Evolutionary conservation across 2,113 vertebrate genomes (phyloP).

Genomic region (Euleptes europaea): DNA sequence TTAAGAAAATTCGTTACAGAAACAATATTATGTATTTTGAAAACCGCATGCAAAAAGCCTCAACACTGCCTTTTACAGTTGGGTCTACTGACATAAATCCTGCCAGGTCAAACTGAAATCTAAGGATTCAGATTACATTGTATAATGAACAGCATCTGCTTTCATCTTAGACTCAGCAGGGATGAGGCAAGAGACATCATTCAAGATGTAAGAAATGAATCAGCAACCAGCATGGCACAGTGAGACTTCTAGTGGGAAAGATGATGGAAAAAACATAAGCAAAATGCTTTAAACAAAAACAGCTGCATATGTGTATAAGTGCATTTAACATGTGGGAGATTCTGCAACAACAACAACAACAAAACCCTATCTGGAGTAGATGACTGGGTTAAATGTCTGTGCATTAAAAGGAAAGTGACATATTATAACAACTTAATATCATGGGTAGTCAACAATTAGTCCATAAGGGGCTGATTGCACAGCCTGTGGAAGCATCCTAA

Average conservation of each 20-base stretch:
- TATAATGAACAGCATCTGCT: slow-evolving; percentile 70
- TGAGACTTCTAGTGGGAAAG: slow-evolving; percentile 35
- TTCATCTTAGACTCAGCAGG: slow-evolving; percentile 65
- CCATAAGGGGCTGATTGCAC: background rate
- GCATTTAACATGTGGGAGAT: slow-evolving; percentile 3
- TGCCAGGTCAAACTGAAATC: slow-evolving; percentile 70
- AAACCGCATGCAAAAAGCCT: slow-evolving; percentile 29
- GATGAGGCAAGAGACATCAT: slow-evolving; percentile 60
- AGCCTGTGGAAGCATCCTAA: background rate
- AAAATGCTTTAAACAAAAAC: slow-evolving; percentile 34
- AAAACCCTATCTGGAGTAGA: background rate
- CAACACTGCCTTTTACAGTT: background rate
- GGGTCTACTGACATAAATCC: slow-evolving; percentile 59
- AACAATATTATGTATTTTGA: slow-evolving; percentile 21
- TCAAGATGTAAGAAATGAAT: slow-evolving; percentile 56
- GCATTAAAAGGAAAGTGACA: background rate
- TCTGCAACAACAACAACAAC: background rate
- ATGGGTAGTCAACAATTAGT: background rate
- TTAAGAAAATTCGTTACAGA: slow-evolving; percentile 41
- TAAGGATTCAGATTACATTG: slow-evolving; percentile 66
- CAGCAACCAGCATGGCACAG: slow-evolving; percentile 38
- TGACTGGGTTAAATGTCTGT: background rate
- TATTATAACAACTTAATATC: background rate
- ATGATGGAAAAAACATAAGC: slow-evolving; percentile 39
- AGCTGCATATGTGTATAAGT: background rate